phyloP scores from a whole-genome alignment of 1,140 invertebrate genomes.

The Magallana ariakensis region DNA sequence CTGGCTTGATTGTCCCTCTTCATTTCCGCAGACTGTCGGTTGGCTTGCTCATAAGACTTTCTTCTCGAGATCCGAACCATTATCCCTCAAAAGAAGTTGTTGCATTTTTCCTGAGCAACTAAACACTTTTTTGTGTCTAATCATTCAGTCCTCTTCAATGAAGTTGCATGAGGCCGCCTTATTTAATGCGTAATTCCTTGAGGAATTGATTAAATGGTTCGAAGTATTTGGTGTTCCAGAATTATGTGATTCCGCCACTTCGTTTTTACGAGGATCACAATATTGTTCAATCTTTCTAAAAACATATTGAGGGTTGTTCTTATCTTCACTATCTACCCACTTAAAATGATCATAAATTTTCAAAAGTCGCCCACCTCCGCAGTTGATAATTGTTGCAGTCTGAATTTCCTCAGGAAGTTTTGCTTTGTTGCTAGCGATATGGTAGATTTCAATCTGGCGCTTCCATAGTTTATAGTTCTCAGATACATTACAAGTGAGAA shows the following conservation, averaged over 20 bases:
- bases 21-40: slow-evolving; percentile 35
- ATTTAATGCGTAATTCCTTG: slow-evolving; percentile 6
- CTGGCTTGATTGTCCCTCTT: not conserved
- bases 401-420: slow-evolving; percentile 22
- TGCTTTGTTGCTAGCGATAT: not conserved
- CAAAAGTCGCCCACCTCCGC: slow-evolving; percentile 34
- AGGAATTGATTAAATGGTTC: slow-evolving; percentile 33
- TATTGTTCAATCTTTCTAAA: slow-evolving; percentile 37
- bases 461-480: no score
- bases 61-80: slow-evolving; percentile 15
- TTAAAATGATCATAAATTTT: slow-evolving; percentile 46
- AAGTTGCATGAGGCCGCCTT: slow-evolving; percentile 18
- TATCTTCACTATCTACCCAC: slow-evolving; percentile 41
- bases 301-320: slow-evolving; percentile 29
- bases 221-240: slow-evolving; percentile 14
- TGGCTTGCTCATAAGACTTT: slow-evolving; percentile 30
- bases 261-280: slow-evolving; percentile 34
- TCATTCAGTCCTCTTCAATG: slow-evolving; percentile 10
- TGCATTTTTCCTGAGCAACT: slow-evolving; percentile 44
- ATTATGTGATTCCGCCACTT: slow-evolving; percentile 47
- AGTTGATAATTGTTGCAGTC: slow-evolving; percentile 43
- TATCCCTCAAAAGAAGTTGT: slow-evolving; percentile 40
- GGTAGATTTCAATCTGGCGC: slow-evolving; percentile 46
- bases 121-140: slow-evolving; percentile 40
- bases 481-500: no score